Conservation (phyloP, 2,888 invertebrate genomes). For the Eulithis prunata region DNA sequence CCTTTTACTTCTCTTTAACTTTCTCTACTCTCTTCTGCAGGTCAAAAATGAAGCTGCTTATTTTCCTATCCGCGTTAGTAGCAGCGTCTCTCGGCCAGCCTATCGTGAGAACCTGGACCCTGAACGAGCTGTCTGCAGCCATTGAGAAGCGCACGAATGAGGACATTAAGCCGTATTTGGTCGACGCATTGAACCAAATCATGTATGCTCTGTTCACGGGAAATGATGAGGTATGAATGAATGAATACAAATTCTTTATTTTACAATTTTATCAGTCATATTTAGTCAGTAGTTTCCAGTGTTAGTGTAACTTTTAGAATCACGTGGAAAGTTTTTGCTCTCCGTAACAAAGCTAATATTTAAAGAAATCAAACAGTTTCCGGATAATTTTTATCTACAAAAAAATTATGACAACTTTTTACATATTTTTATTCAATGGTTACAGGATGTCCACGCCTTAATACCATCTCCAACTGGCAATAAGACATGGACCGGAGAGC, state of each 20-base stretch:
- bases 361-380: no score
- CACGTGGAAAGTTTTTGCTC: no score
- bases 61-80: slow-evolving; percentile 21
- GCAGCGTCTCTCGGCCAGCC: slow-evolving; percentile 23
- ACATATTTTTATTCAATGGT: neutral
- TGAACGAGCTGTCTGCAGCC: slow-evolving; percentile 34
- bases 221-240: slow-evolving; percentile 47
- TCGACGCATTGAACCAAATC: slow-evolving; percentile 55
- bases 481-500: slow-evolving; percentile 29
- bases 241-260: no score
- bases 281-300: no score
- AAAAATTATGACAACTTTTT: no score
- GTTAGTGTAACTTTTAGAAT: no score
- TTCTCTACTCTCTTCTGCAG: slow-evolving; percentile 1
- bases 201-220: slow-evolving; percentile 57
- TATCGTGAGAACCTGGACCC: slow-evolving; percentile 37
- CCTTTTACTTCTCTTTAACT: neutral
- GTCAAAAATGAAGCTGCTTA: slow-evolving; percentile 26
- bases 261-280: no score
- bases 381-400: no score
- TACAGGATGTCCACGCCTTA: slow-evolving; percentile 29
- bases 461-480: slow-evolving; percentile 34
- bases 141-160: slow-evolving; percentile 29
- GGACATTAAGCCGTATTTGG: slow-evolving; percentile 22
- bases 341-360: no score